Conservation (phyloP, 2,797 vertebrate genomes). For the Eulemur coronatus region DNA sequence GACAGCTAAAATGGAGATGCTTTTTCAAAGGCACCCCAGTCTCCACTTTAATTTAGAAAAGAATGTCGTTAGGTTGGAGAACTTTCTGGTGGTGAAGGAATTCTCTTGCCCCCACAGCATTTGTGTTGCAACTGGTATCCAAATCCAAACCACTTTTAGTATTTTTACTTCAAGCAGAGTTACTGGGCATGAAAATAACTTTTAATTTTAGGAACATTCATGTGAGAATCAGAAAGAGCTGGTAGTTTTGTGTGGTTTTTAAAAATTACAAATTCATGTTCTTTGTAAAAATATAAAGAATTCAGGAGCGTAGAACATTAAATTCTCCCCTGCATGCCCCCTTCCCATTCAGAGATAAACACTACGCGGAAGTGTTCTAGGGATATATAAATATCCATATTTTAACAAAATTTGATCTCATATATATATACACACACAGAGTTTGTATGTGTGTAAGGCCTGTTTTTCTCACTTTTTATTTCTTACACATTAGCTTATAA, state of each 20-base stretch:
- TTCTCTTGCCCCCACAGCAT: background rate
- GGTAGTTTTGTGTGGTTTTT: background rate
- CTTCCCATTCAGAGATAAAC: background rate
- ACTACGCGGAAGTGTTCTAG: background rate
- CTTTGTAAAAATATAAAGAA: background rate
- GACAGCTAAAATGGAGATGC: background rate
- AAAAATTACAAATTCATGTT: background rate
- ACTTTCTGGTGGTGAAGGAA: background rate
- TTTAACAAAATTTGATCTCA: background rate
- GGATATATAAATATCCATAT: background rate
- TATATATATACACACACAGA: background rate
- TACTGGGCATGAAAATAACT: background rate
- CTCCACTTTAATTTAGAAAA: background rate
- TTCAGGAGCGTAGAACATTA: background rate
- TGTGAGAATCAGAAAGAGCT: background rate
- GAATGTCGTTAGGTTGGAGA: background rate
- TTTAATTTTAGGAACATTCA: background rate
- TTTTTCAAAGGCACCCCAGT: background rate
- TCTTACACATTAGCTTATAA: background rate
- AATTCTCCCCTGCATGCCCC: background rate
- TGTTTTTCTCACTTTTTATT: constrained; percentile 17
- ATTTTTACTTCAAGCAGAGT: background rate
- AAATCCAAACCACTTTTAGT: background rate
- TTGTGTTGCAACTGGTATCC: background rate
- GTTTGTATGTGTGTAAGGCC: background rate